Base-by-base conservation (phyloP, 1,140 invertebrate species). In the Dinoponera quadriceps region DNA sequence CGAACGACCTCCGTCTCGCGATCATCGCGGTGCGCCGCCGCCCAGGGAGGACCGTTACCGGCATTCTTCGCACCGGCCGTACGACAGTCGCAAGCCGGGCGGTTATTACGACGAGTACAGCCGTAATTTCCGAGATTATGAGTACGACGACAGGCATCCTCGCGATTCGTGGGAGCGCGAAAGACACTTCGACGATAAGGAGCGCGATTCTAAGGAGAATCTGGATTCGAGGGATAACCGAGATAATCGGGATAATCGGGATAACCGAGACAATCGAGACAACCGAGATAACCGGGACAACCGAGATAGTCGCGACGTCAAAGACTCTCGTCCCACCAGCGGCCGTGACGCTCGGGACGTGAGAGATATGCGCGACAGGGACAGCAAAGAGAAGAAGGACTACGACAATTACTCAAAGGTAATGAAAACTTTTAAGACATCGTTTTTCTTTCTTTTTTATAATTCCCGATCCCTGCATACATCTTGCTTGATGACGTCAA, bases 361-460 rank as follows among this genome's bases (percentile, higher is more conserved):
- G 5, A 86, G 90, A 68, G 92, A 93, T 27, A 22, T 38, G 7
- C 82, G 92, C 3, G 92, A 93, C 0, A 87, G 92, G 81, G 92
- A 93, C 22, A 49, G 25, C 7, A 91, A 92, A 54, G 92, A 93
- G 1, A 94, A 93, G 20, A 93, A 93, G 33, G 93, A 94, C 48
- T 94, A 93, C 22, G 93, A 94, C 27, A 90, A 84, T 89, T 93
- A 94, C 84, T 83, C 89, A 1, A 94, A 93, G 91, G 93, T 93
- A 86, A 72, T 38, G 22, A 68, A 48, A 33, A 33, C 0, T 22
- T 48, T 16, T 68, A 3, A 62, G 33, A 55, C 9, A 27, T n/a
- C n/a, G n/a, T n/a, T n/a, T n/a, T n/a, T n/a, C n/a, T n/a, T n/a
- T n/a, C n/a, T n/a, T n/a, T n/a, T n/a, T n/a, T n/a, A n/a, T n/a